phyloP scores from a whole-genome alignment of 2,113 vertebrate genomes.

The Python bivittatus region DNA sequence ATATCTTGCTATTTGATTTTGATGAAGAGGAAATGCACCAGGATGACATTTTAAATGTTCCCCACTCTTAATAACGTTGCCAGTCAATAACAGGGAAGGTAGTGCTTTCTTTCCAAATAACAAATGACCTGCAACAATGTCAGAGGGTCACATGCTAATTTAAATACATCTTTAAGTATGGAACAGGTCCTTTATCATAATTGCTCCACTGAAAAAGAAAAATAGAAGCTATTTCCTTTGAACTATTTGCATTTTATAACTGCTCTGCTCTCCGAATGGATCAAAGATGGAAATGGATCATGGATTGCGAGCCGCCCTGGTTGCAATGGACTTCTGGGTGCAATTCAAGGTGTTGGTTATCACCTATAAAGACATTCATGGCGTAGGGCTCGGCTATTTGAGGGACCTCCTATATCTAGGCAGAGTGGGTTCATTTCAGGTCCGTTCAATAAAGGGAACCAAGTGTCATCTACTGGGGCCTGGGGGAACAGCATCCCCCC shows the following conservation, averaged over 20 bases:
- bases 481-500: background rate
- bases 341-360: background rate
- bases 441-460: background rate
- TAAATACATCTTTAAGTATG: conserved; percentile 48
- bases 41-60: background rate
- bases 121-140: conserved; percentile 44
- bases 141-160: conserved; percentile 40
- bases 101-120: conserved; percentile 26
- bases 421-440: background rate
- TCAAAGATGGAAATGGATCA: conserved; percentile 63
- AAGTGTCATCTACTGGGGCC: background rate
- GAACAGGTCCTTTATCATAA: conserved; percentile 34
- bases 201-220: conserved; percentile 53
- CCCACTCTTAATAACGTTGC: background rate
- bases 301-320: background rate
- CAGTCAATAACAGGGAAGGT: conserved; percentile 20
- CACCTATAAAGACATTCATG: background rate
- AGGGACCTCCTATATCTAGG: background rate
- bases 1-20: background rate
- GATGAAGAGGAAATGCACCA: background rate
- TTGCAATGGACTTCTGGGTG: background rate
- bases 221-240: conserved; percentile 57
- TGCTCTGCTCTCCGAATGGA: conserved; percentile 60
- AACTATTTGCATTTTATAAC: conserved; percentile 70
- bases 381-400: background rate